Base-by-base conservation (phyloP, 2,113 vertebrate species). In the Amphiprion ocellaris region DNA sequence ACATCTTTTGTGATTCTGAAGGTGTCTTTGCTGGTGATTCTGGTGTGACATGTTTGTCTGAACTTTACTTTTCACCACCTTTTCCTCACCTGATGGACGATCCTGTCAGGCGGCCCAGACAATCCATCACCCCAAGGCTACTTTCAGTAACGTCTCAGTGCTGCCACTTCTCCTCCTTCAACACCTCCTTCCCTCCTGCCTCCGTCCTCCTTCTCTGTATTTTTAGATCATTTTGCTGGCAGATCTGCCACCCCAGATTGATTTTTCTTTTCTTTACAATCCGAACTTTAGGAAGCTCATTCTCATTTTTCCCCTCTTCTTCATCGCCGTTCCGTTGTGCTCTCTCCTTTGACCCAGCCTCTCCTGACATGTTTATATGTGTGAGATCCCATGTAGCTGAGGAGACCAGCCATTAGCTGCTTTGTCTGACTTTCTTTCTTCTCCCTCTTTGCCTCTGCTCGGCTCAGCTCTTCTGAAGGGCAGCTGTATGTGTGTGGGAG, bases 401-500 rank as follows among this genome's bases (percentile, higher is more conserved):
- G 76, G 73, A 82, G 71, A 81, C 62, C 60, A 78, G 66, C 80
- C 87, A 87, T 88, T 85, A 90, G 71, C 62, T 10, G 44, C 70
- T 19, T 10, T 30, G 53, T 81, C 82, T 80, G 0, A 4, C 59
- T 66, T 37, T 68, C 65, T 56, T 60, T 66, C 37, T 58, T 64
- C 52, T 82, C 24, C 16, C 24, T 69, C 58, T 70, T 47, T 33
- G 47, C 33, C 64, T 82, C 62, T 10, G 33, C 68, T 74, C 5
- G 10, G 54, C 74, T 78, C 75, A 59, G 63, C 64, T 85, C 44
- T 10, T 67, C 73, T 83, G 79, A 89, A 79, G 89, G 88, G 84
- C 89, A 85, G 89, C 83, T 90, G 87, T 89, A 89, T 92, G 81
- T 84, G 87, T 66, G 90, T 91, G 90, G 85, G 80, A 88, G 73